Conservation (phyloP, 1,140 invertebrate genomes). For the Armadillidium nasatum region DNA sequence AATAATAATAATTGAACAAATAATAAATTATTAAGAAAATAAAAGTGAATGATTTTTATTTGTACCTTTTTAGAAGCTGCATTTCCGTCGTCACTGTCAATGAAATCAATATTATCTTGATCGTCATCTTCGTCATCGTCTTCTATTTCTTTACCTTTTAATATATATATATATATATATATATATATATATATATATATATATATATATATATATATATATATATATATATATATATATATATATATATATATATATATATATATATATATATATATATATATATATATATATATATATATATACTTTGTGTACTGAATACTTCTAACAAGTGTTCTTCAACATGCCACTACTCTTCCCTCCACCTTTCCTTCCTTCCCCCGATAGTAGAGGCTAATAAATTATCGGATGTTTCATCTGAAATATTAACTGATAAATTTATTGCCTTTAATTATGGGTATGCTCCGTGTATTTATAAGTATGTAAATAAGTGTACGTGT, state of each 20-base stretch:
- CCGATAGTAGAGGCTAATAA: too few relatives aligned
- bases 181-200: not conserved
- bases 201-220: not conserved
- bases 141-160: constrained; percentile 43
- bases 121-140: constrained; percentile 47
- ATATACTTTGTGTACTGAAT: too few relatives aligned
- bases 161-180: not conserved
- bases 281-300: not conserved
- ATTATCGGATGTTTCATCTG: too few relatives aligned
- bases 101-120: constrained; percentile 46
- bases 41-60: not conserved
- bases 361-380: too few relatives aligned
- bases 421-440: too few relatives aligned
- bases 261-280: not conserved
- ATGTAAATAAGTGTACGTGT: too few relatives aligned
- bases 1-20: too few relatives aligned
- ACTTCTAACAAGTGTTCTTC: too few relatives aligned
- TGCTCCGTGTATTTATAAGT: too few relatives aligned
- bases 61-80: constrained; percentile 40
- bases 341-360: too few relatives aligned
- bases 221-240: not conserved
- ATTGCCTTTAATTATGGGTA: too few relatives aligned
- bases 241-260: not conserved
- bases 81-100: constrained; percentile 44
- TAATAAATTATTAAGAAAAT: too few relatives aligned